Evolutionary conservation across 64 coral and sea anemone genomes (phyloP), one percentile per base, ranked within the genome.

Genomic region (Actinia tenebrosa): DNA sequence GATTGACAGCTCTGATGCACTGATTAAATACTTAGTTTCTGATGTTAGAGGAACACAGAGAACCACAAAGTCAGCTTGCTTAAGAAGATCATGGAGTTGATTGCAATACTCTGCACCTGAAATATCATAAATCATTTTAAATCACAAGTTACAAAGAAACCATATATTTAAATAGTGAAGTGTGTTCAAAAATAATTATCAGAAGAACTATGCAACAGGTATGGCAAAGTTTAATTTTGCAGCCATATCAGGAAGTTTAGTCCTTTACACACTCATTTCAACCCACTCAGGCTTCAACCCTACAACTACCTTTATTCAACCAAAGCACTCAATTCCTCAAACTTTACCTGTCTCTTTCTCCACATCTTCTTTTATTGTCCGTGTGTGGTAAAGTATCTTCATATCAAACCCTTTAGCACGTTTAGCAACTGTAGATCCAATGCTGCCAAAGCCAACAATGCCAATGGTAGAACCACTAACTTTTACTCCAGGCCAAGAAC

Each of bases 31-130:
- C 83, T 42, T 68, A 62, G 90, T 91, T 82, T 91, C 77, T 30
- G 44, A 14, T 44, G 90, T 91, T 0, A 91, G 77, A 30, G 84
- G 71, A 14, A 25, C 53, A 71, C 85, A 87, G 11, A 87, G 61
- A 20, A 91, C 90, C 18, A 87, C 84, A 91, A 91, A 91, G 46
- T 91, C 90, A 37, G 90, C 83, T 71, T 83, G 84, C 62, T 63
- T 30, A 44, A 91, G 19, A 5, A 91, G 84, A 43, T 91, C 84
- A 13, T 43, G 19, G 14, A 91, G 53, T 14, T 25, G 62, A 23
- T 62, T 46, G 77, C 90, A 91, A n/a, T 82, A 87, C 14, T 91
- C 58, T 44, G 85, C 78, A 82, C 90, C 90, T 91, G 17, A 1
- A 85, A 30, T 26, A 85, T 13, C 6, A 85, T 59, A 84, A 56